These are phyloP conservation scores for Cryptops parisi DNA, from an alignment of 2,888 invertebrate species.

Conservation along the genomic window DNA sequence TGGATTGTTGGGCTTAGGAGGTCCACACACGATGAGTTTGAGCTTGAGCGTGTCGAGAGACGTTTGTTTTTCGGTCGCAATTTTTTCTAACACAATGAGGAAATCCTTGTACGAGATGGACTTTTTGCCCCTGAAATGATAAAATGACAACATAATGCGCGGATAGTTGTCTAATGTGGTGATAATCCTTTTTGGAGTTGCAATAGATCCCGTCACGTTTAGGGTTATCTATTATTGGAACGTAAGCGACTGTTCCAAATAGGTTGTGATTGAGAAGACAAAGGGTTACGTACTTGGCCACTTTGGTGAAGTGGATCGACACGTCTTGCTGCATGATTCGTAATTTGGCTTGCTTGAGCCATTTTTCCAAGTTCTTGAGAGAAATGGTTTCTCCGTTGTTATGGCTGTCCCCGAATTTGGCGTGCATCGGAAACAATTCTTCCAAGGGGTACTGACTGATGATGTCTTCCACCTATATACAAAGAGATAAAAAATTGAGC, in stretches of 20 bases:
- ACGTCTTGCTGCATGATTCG: not conserved
- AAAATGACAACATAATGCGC: not conserved
- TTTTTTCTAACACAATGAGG: not conserved
- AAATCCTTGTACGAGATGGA: not conserved
- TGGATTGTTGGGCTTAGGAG: conserved; percentile 1
- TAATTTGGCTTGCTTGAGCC: conserved; percentile 1
- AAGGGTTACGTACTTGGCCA: not conserved
- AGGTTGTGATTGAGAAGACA: no score
- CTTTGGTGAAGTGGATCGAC: not conserved
- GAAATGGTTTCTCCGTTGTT: not conserved
- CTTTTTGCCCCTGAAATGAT: conserved; percentile 1
- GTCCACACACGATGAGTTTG: not conserved
- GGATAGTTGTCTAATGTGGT: no score
- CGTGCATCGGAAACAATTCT: conserved; percentile 1
- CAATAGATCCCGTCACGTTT: no score
- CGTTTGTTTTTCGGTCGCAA: not conserved
- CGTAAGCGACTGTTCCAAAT: no score
- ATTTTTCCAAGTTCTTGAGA: conserved; percentile 2
- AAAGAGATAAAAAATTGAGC: no score
- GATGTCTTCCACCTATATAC: not conserved
- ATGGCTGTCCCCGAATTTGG: not conserved
- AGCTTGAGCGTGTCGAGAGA: not conserved
- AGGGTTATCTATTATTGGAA: no score
- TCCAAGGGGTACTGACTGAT: not conserved
- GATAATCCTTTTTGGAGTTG: no score